phyloP scores from a whole-genome alignment of 2,888 invertebrate species.

The Nematopogon swammerdamellus region DNA sequence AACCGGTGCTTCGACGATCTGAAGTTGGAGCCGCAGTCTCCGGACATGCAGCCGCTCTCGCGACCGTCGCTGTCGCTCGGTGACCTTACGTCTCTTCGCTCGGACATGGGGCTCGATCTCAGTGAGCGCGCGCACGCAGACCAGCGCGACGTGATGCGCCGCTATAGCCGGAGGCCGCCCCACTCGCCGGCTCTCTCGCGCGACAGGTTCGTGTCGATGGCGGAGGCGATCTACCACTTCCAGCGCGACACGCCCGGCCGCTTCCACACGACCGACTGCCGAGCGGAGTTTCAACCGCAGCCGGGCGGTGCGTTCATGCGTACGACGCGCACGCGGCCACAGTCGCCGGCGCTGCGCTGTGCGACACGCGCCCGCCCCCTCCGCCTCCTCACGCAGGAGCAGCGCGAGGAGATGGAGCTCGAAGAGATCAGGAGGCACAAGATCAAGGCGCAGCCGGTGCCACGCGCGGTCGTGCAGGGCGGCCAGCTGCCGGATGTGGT shows the following conservation, averaged over 20 bases:
- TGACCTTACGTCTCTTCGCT: neutral
- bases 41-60: neutral
- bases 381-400: slow-evolving; percentile 53
- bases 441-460: slow-evolving; percentile 66
- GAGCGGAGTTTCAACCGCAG: slow-evolving; percentile 21
- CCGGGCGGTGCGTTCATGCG: slow-evolving; percentile 20
- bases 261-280: slow-evolving; percentile 33
- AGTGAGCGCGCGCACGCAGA: neutral
- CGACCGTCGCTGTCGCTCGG: neutral
- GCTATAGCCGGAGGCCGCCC: neutral
- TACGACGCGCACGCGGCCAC: slow-evolving; percentile 50
- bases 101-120: neutral
- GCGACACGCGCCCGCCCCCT: slow-evolving; percentile 51
- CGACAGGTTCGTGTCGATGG: slow-evolving; percentile 56
- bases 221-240: slow-evolving; percentile 55
- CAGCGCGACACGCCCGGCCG: slow-evolving; percentile 58
- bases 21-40: neutral
- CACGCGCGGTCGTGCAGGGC: slow-evolving; percentile 54
- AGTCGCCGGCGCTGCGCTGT: slow-evolving; percentile 53
- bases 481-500: slow-evolving; percentile 44
- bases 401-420: slow-evolving; percentile 59
- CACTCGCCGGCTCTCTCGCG: slow-evolving; percentile 14
- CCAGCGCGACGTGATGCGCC: neutral
- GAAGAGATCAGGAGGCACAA: slow-evolving; percentile 64
- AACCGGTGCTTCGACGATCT: neutral